These are phyloP conservation scores for Myopa tessellatipennis DNA, from an alignment of 2,888 invertebrate genomes.

Conservation along the genomic window DNA sequence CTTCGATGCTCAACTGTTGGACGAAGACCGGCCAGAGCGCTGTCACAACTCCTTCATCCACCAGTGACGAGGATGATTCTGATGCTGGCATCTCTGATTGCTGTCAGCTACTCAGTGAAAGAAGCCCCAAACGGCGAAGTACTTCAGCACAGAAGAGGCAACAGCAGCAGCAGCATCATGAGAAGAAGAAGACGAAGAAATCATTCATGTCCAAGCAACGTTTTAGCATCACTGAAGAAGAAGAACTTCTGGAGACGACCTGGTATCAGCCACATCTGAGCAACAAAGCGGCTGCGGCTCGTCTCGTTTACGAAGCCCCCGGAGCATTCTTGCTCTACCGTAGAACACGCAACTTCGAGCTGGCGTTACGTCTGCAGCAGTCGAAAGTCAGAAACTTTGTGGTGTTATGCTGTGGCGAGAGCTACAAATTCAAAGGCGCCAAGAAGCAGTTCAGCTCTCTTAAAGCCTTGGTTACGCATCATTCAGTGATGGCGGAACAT, in stretches of 20 bases:
- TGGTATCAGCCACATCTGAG: slow-evolving; percentile 62
- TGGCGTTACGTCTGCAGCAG: slow-evolving; percentile 56
- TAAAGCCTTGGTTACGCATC: slow-evolving; percentile 92
- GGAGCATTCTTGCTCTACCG: slow-evolving; percentile 60
- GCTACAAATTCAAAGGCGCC: slow-evolving; percentile 78
- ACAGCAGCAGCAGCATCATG: slow-evolving; percentile 21
- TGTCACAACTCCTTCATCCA: background rate
- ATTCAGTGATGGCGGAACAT: slow-evolving; percentile 96
- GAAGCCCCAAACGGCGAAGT: slow-evolving; percentile 38
- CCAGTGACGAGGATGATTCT: slow-evolving; percentile 40
- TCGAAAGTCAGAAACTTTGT: slow-evolving; percentile 57
- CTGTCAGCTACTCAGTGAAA: slow-evolving; percentile 56
- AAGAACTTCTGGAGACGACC: slow-evolving; percentile 53
- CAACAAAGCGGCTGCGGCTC: slow-evolving; percentile 55
- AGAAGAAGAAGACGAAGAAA: slow-evolving; percentile 1
- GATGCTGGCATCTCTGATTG: slow-evolving; percentile 62
- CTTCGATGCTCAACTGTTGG: slow-evolving; percentile 16
- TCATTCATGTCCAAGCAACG: slow-evolving; percentile 25
- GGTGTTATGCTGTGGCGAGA: slow-evolving; percentile 51
- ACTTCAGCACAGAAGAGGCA: slow-evolving; percentile 14
- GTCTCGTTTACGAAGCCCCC: slow-evolving; percentile 52
- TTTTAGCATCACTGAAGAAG: slow-evolving; percentile 50
- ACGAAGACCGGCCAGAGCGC: background rate
- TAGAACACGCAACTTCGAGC: slow-evolving; percentile 55
- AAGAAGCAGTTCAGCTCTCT: slow-evolving; percentile 94